Evolutionary conservation across 2,888 invertebrate species (phyloP).

Genomic region (Scaptomyza flava): DNA sequence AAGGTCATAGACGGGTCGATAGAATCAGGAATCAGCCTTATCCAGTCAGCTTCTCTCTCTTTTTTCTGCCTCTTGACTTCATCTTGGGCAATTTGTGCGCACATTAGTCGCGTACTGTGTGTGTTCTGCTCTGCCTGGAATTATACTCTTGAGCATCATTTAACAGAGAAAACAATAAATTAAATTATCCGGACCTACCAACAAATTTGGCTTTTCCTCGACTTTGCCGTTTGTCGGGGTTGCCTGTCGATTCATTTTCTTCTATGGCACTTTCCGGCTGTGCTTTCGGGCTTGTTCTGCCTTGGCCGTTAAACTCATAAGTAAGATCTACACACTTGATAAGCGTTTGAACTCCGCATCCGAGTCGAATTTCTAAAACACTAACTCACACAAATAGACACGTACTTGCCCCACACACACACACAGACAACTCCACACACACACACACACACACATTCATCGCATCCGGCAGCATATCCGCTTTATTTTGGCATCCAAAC

Average conservation of each 20-base stretch:
- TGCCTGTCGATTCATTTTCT: constrained; percentile 8
- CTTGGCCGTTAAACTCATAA: constrained; percentile 72
- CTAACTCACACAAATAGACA: constrained; percentile 78
- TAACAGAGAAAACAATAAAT: constrained; percentile 77
- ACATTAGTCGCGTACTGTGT: constrained; percentile 73
- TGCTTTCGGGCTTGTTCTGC: constrained; percentile 9
- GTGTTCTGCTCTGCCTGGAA: constrained; percentile 63
- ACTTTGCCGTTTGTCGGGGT: not conserved
- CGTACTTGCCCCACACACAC: constrained; percentile 51
- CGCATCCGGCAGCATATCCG: constrained; percentile 69
- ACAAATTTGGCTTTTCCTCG: constrained; percentile 73
- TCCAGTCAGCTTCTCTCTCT: not conserved
- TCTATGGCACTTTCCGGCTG: constrained; percentile 14
- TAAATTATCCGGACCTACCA: constrained; percentile 74
- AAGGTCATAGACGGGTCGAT: constrained; percentile 59
- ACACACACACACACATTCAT: constrained; percentile 8
- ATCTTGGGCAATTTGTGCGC: constrained; percentile 69
- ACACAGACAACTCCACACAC: not conserved
- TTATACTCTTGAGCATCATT: constrained; percentile 81
- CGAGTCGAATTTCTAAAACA: constrained; percentile 76
- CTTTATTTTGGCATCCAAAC: constrained; percentile 71
- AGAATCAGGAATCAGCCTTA: constrained; percentile 11
- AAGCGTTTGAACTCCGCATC: constrained; percentile 76
- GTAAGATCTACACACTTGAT: constrained; percentile 80
- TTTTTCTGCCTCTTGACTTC: constrained; percentile 26